phyloP scores from a whole-genome alignment of 2,113 vertebrate species.

The Strix uralensis region DNA sequence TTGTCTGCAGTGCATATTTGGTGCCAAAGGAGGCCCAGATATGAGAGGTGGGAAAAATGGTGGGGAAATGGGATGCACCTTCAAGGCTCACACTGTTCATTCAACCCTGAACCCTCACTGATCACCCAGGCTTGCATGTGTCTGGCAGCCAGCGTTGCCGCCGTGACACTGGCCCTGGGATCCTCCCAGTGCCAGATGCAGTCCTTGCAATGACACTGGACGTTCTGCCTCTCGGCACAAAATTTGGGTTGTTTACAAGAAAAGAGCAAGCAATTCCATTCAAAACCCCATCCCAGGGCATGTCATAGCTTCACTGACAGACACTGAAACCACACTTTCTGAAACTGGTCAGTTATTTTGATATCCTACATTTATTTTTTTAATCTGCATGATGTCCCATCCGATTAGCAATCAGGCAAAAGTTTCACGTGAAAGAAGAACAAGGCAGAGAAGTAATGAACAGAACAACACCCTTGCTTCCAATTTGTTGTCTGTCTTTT shows the following conservation, averaged over 20 bases:
- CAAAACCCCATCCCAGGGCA: neutral
- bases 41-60: neutral
- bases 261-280: neutral
- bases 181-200: neutral
- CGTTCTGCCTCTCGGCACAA: neutral
- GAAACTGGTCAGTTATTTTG: neutral
- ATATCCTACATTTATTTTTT: neutral
- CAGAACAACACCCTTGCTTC: neutral
- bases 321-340: neutral
- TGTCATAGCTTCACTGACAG: neutral
- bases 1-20: neutral
- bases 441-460: neutral
- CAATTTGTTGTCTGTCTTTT: neutral
- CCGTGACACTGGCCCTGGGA: neutral
- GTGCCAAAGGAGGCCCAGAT: neutral
- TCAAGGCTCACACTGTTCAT: neutral
- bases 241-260: neutral
- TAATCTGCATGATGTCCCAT: neutral
- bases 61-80: neutral
- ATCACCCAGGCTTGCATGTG: neutral
- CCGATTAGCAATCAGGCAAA: neutral
- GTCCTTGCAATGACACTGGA: neutral
- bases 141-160: neutral
- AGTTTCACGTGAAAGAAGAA: neutral
- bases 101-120: neutral